Evolutionary conservation across 2,888 invertebrate genomes (phyloP), one percentile per base, ranked within the genome.

Genomic region (Panorpa germanica): DNA sequence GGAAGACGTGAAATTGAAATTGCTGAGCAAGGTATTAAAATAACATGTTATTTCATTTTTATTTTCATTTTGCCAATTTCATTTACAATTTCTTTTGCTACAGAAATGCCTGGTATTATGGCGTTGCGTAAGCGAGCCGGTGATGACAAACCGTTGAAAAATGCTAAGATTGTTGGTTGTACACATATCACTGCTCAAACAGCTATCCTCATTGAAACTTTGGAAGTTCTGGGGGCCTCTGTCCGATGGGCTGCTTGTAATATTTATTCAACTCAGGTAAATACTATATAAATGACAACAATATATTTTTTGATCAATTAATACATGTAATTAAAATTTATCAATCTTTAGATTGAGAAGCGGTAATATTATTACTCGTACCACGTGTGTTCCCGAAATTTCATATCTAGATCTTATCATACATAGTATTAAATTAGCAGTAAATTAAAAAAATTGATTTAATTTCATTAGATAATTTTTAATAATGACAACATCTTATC

Each of bases 161-260:
- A 91, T 50, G 95, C 95, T 8, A 88, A 85, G 63, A 82, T 90
- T 39, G 90, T 95, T 28, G 95, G 93, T 18, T 96, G 95, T 55
- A 95, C 93, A 28, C 96, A 96, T 57, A 91, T 96, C 45, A 96
- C 93, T 55, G 95, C 95, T 23, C 96, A 96, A 57, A 95, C 93
- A 1, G 96, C 95, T 4, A 95, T 91, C 21, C 59, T 91, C 33
- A 81, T 91, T 37, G 90, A 91, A 53, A 90, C 91, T 0, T 57
- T 91, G 21, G 72, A 74, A 0, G 80, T 82, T 31, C 59, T 91
- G 12, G 91, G 91, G 2, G 91, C 91, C 4, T 77, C 81, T 0
- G 76, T 95, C 3, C 74, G 91, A 50, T 93, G 93, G 93, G 82
- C 91, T 1, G 91, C 93, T 3, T 95, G 95, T 55, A 95, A 95